Evolutionary conservation across 2,113 vertebrate species (phyloP).

Genomic region (Actinemys pallida): DNA sequence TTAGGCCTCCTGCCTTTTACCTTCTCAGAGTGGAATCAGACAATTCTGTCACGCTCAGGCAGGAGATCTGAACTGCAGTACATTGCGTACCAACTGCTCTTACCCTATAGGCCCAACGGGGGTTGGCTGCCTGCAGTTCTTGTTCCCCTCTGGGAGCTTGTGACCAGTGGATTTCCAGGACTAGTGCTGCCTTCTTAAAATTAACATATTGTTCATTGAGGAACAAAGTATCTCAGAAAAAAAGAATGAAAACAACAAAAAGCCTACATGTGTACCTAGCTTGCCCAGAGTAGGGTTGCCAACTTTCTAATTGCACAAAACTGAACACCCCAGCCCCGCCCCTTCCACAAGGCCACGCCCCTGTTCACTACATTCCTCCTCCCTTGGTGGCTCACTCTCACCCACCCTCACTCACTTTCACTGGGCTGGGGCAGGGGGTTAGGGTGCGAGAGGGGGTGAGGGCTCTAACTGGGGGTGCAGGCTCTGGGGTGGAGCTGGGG

Average conservation of each 20-base stretch:
- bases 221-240: neutral
- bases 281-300: neutral
- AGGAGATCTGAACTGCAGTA: conserved; percentile 8
- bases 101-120: neutral
- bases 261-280: too few species aligned
- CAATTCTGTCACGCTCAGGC: conserved; percentile 44
- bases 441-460: too few species aligned
- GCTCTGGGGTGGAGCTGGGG: too few species aligned
- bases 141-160: neutral
- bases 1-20: conserved; percentile 48
- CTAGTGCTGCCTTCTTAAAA: neutral
- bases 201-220: neutral
- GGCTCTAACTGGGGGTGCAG: too few species aligned
- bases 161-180: neutral
- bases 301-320: too few species aligned
- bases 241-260: neutral
- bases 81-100: neutral
- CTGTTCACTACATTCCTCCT: too few species aligned
- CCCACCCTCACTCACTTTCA: too few species aligned
- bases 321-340: too few species aligned
- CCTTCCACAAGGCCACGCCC: too few species aligned
- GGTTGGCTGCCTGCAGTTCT: neutral
- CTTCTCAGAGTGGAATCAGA: conserved; percentile 50
- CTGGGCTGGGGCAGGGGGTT: too few species aligned
- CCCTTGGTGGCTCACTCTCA: too few species aligned